Conservation (phyloP, 2,113 vertebrate species). For the Vimba vimba region DNA sequence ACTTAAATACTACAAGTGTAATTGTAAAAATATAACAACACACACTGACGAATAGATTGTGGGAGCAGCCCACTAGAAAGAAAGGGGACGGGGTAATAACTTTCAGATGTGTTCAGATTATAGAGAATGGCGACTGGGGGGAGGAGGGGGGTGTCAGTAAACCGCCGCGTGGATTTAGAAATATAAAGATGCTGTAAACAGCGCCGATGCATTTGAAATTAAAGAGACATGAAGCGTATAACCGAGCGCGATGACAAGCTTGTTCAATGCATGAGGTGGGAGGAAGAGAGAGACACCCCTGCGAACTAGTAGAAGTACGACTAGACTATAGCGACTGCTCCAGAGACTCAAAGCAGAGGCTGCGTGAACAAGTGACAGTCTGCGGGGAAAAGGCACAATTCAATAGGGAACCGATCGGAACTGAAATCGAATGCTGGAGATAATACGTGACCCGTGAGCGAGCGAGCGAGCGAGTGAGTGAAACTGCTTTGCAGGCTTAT, state of each 20-base stretch:
- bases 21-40: slow-evolving; percentile 59
- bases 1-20: slow-evolving; percentile 60
- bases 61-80: slow-evolving; percentile 68
- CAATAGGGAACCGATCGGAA: slow-evolving; percentile 50
- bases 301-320: slow-evolving; percentile 59
- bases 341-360: slow-evolving; percentile 60
- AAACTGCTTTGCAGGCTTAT: slow-evolving; percentile 57
- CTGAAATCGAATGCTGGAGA: slow-evolving; percentile 57
- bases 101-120: slow-evolving; percentile 80
- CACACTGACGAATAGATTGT: slow-evolving; percentile 62
- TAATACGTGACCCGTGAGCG: slow-evolving; percentile 57
- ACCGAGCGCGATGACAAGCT: slow-evolving; percentile 61
- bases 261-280: slow-evolving; percentile 54
- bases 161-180: slow-evolving; percentile 74
- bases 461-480: slow-evolving; percentile 65
- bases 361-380: slow-evolving; percentile 57
- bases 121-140: slow-evolving; percentile 59
- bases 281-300: slow-evolving; percentile 58
- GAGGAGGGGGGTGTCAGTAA: slow-evolving; percentile 69
- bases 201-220: slow-evolving; percentile 58
- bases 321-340: slow-evolving; percentile 58
- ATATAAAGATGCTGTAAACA: slow-evolving; percentile 76
- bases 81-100: slow-evolving; percentile 72
- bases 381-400: slow-evolving; percentile 54
- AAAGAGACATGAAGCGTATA: slow-evolving; percentile 59